Conservation (phyloP, 2,797 vertebrate genomes). For the Spondyliosoma cantharus region DNA sequence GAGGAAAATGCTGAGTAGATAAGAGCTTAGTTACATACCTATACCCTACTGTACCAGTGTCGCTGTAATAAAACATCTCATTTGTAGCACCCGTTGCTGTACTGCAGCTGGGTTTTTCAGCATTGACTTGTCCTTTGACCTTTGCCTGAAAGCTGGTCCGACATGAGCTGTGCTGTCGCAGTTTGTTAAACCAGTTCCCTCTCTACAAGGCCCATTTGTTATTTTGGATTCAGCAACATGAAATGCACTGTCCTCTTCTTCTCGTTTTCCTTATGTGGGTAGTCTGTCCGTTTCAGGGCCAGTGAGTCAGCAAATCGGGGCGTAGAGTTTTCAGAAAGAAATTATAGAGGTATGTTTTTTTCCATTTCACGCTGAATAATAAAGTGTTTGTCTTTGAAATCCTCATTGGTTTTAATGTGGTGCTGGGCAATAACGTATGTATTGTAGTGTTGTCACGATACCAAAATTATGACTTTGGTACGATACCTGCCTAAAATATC, state of each 20-base stretch:
- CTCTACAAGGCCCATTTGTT: constrained; percentile 25
- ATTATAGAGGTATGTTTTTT: constrained; percentile 33
- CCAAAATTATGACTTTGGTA: too few relatives aligned
- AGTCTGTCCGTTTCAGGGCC: constrained; percentile 4
- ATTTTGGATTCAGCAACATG: constrained; percentile 21
- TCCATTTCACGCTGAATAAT: not conserved
- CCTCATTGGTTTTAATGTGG: constrained; percentile 6
- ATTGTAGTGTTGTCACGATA: too few relatives aligned
- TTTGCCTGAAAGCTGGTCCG: constrained; percentile 46
- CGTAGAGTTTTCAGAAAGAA: not conserved
- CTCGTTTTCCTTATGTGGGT: constrained; percentile 14
- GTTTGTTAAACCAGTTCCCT: constrained; percentile 71
- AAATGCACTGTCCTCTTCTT: not conserved
- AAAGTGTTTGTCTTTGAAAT: not conserved
- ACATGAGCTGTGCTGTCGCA: constrained; percentile 29
- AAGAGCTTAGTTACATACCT: not conserved
- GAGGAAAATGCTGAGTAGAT: constrained; percentile 9
- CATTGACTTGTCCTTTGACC: not conserved
- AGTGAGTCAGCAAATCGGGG: constrained; percentile 2
- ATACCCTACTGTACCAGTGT: not conserved
- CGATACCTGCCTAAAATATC: too few relatives aligned
- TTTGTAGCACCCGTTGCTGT: not conserved
- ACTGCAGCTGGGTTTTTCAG: not conserved
- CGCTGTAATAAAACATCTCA: not conserved
- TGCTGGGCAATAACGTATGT: rapidly evolving